A percentile compares a stretch with the other conserved stretches of the same genome.
Evolutionary conservation across 2,797 vertebrate genomes (phyloP).

Genomic region (Meriones psammophilus): DNA sequence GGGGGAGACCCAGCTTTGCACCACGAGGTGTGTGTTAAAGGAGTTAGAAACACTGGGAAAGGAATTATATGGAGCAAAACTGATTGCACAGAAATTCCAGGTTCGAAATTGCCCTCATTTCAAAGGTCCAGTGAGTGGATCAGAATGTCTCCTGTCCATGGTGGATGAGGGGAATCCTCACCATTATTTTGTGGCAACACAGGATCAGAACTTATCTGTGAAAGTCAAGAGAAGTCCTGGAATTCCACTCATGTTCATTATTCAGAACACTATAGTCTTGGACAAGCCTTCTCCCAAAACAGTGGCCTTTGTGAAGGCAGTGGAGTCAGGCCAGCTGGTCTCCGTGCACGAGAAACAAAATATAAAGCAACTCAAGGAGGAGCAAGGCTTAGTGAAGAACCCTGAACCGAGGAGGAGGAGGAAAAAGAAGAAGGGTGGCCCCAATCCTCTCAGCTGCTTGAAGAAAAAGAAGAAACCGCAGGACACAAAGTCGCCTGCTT

Average conservation of each 20-base stretch:
- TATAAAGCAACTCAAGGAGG: constrained; percentile 93
- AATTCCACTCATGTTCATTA: constrained; percentile 96
- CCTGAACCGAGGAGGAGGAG: constrained; percentile 89
- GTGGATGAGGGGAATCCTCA: too few species aligned
- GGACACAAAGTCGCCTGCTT: constrained; percentile 84
- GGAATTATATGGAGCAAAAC: too few species aligned
- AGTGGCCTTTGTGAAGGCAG: constrained; percentile 91
- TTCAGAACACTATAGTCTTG: constrained; percentile 97
- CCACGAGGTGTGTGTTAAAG: too few species aligned
- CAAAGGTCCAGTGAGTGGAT: too few species aligned
- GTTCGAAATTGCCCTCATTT: too few species aligned
- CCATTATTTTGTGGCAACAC: too few species aligned
- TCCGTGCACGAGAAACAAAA: constrained; percentile 93
- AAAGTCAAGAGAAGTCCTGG: constrained; percentile 94
- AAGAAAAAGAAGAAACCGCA: constrained; percentile 95
- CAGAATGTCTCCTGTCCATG: too few species aligned
- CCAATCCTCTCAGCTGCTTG: constrained; percentile 98
- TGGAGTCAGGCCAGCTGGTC: constrained; percentile 92
- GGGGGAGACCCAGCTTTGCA: too few species aligned
- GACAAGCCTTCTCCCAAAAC: constrained; percentile 95
- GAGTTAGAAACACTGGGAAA: too few species aligned
- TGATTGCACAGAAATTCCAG: too few species aligned
- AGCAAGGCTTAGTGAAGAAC: constrained; percentile 91
- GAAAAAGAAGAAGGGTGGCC: constrained; percentile 93
- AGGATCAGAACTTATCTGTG: constrained; percentile 94